A percentile compares a stretch with the other conserved stretches of the same genome.
Evolutionary conservation across 2,888 invertebrate genomes (phyloP).

Genomic region (Hypsopygia costalis): DNA sequence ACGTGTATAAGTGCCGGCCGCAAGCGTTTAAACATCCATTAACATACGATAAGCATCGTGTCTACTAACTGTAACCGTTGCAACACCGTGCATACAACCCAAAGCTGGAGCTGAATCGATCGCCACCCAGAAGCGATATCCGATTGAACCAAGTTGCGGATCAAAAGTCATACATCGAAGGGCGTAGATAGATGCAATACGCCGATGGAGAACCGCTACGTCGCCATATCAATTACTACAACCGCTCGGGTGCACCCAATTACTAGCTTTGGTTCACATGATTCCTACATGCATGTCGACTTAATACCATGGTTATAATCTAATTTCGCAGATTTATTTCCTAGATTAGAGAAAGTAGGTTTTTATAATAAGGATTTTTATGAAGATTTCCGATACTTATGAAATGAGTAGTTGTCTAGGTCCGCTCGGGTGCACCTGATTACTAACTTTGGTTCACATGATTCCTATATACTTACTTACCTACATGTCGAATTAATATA

Average conservation of each 20-base stretch:
- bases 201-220: slow-evolving; percentile 66
- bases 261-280: slow-evolving; percentile 70
- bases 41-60: slow-evolving; percentile 53
- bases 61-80: slow-evolving; percentile 63
- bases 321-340: neutral
- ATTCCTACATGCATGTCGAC: slow-evolving; percentile 52
- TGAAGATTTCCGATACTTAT: neutral
- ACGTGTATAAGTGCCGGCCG: slow-evolving; percentile 22
- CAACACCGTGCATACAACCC: slow-evolving; percentile 43
- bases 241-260: slow-evolving; percentile 72
- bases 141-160: slow-evolving; percentile 37
- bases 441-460: slow-evolving; percentile 70
- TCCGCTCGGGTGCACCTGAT: slow-evolving; percentile 73
- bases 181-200: slow-evolving; percentile 52
- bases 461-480: too few relatives aligned
- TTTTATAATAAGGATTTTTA: neutral
- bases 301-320: slow-evolving; percentile 5
- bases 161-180: slow-evolving; percentile 44
- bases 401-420: too few relatives aligned
- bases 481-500: slow-evolving; percentile 25
- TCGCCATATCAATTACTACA: slow-evolving; percentile 72
- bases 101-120: too few relatives aligned
- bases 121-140: slow-evolving; percentile 38
- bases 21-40: slow-evolving; percentile 50
- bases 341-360: neutral